Percentiles rank a stretch among this genome's conserved stretches.
These are phyloP conservation scores for Apostichopus californicus DNA, from an alignment of 35 echinoderm and acorn worm genomes.

Conservation along the genomic window DNA sequence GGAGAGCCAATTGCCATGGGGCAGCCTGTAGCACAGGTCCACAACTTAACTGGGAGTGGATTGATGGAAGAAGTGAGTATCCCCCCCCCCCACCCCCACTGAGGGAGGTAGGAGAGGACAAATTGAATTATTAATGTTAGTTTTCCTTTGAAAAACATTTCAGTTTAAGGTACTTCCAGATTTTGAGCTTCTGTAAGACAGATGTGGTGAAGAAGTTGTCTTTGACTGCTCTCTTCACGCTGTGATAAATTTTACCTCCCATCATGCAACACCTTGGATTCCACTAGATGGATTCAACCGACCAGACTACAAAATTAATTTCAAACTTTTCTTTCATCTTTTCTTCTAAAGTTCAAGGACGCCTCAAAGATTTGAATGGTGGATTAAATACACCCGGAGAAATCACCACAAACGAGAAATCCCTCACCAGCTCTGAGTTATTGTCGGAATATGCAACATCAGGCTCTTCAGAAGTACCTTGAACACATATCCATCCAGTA, in stretches of 20 bases:
- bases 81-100: too few relatives aligned
- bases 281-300: too few relatives aligned
- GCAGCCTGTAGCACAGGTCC: constrained; percentile 23
- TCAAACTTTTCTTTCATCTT: not conserved
- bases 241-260: too few relatives aligned
- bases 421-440: not conserved
- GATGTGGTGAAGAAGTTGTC: too few relatives aligned
- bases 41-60: constrained; percentile 7
- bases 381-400: not conserved
- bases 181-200: too few relatives aligned
- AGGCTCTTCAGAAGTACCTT: not conserved
- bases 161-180: too few relatives aligned
- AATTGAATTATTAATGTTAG: too few relatives aligned
- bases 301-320: too few relatives aligned
- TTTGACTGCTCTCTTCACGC: too few relatives aligned
- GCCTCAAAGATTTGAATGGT: not conserved
- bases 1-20: not conserved
- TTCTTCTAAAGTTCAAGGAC: not conserved
- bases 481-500: not conserved
- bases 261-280: too few relatives aligned
- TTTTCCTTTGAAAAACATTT: too few relatives aligned
- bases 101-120: too few relatives aligned
- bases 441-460: not conserved
- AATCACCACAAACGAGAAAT: not conserved
- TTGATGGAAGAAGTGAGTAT: constrained; percentile 38